Percentiles rank a stretch among this genome's conserved stretches.
These are phyloP conservation scores for Gambusia affinis DNA, from an alignment of 2,113 vertebrate species.

Conservation along the genomic window DNA sequence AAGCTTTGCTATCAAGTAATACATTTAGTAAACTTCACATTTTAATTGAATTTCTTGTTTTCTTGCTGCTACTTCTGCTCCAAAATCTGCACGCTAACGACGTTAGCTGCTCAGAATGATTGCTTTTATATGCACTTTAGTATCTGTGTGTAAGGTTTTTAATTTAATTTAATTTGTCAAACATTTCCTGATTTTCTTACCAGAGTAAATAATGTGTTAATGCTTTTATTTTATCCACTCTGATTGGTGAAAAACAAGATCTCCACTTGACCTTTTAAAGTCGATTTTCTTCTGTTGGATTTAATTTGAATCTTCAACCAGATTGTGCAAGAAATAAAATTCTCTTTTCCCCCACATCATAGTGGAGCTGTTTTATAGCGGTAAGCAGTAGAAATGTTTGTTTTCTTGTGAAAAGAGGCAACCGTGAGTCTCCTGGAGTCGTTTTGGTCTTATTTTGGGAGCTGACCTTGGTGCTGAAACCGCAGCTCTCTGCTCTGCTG, in stretches of 20 bases:
- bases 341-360: not conserved
- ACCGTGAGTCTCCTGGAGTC: not conserved
- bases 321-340: not conserved
- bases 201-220: not conserved
- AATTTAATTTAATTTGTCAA: not conserved
- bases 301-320: not conserved
- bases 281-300: not conserved
- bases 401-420: not conserved
- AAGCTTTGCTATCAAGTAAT: not conserved
- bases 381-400: not conserved
- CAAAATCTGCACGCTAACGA: not conserved
- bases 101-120: not conserved
- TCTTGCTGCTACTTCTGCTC: not conserved
- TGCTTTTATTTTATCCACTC: not conserved
- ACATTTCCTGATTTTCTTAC: not conserved
- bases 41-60: not conserved
- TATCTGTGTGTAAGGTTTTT: not conserved
- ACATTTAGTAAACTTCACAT: not conserved
- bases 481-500: not conserved
- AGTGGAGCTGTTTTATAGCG: no score
- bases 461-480: conserved; percentile 41
- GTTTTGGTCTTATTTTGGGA: not conserved
- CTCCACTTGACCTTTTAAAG: no score
- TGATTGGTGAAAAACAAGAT: not conserved
- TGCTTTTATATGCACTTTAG: not conserved